Base-by-base conservation (phyloP, 2,113 vertebrate species). In the Paradisaea rubra region DNA sequence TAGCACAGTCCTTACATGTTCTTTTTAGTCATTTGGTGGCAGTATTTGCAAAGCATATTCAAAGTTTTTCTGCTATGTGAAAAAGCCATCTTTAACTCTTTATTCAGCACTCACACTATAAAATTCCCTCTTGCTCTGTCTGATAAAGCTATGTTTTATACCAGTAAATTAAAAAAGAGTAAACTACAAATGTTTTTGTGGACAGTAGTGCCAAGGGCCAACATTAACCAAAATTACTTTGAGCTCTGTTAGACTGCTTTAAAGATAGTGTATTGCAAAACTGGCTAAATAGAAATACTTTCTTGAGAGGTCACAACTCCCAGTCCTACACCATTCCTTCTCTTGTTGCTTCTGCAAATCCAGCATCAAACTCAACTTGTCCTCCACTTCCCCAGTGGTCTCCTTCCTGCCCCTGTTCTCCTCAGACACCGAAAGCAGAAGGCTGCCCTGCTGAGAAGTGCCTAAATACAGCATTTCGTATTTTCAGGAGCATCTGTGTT, bases 361-460 rank as follows among this genome's bases (percentile, higher is more conserved):
- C 20, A 54, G 44, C 22, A 63, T 5, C 12, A 59, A 77, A 31
- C 1, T 47, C 31, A 82, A 5, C 8, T 44, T 41, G 24, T 28
- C 20, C 11, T 66, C 15, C 4, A 1, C 14, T 31, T 64, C 39
- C 24, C 8, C 3, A 1, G 6, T 9, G 10, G 2, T 39, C 18
- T 80, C 15, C 27, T 27, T 76, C 23, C 27, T 23, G 8, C 7
- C 9, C 11, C 4, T 39, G 0, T 14, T 86, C 17, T 65, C 18
- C 41, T 7, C 33, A 80, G 6, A 17, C 23, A 41, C 15, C 31
- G 53, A 78, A 52, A 37, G 16, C 31, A 44, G 52, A 79, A 10
- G 4, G 1, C 5, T 64, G 39, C 15, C 33, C 37, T 61, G 12
- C 37, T 57, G 13, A 65, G 18, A 61, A 8, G 14, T 53, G 16